phyloP scores from a whole-genome alignment of 2,113 vertebrate species.

The Brachypodius melanocephalos region DNA sequence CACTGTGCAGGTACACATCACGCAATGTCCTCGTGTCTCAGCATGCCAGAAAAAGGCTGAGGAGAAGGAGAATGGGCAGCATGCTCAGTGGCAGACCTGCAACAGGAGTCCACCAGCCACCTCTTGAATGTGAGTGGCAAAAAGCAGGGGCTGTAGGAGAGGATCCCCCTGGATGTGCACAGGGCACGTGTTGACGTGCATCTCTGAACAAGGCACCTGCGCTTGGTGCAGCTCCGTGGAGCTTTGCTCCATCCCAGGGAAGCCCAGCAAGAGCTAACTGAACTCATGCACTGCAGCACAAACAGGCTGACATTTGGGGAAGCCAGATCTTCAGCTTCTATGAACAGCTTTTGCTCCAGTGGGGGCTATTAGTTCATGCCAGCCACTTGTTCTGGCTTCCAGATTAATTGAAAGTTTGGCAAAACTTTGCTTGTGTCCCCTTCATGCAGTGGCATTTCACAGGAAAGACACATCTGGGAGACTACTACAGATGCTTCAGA shows the following conservation, averaged over 20 bases:
- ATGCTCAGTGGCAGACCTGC: neutral
- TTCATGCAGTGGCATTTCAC: neutral
- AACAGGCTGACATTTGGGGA: neutral
- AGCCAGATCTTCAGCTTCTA: neutral
- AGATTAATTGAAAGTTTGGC: neutral
- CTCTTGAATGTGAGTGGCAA: neutral
- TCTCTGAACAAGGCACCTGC: neutral
- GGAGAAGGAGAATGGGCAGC: neutral
- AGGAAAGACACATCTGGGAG: neutral
- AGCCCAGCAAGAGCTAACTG: neutral
- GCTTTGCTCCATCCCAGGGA: neutral
- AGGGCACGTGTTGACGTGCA: accelerated
- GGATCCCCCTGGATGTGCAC: neutral
- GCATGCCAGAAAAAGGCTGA: neutral
- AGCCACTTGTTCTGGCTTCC: neutral
- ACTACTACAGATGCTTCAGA: neutral
- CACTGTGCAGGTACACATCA: accelerated
- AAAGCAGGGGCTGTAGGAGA: neutral
- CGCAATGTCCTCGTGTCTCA: neutral
- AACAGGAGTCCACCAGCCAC: neutral
- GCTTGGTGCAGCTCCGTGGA: accelerated
- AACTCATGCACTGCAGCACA: neutral
- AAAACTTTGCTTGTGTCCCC: neutral
- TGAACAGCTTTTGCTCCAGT: neutral
- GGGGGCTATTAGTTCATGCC: neutral